Evolutionary conservation across 2,113 vertebrate genomes (phyloP).

Genomic region (Mionectes macconnelli): DNA sequence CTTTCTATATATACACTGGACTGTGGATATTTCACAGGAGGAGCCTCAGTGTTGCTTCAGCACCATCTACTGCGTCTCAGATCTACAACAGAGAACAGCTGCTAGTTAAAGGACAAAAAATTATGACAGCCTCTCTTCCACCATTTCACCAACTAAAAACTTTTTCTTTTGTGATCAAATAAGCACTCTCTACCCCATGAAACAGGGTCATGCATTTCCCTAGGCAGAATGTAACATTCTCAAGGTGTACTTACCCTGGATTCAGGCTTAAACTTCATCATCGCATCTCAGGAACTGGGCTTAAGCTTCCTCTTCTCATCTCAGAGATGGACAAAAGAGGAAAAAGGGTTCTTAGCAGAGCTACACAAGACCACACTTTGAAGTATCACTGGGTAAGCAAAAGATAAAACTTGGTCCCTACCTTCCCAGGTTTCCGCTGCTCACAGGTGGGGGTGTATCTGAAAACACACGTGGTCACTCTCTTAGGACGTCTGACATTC

Average conservation of each 20-base stretch:
- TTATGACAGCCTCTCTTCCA: neutral
- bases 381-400: neutral
- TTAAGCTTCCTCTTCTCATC: neutral
- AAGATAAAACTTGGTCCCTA: neutral
- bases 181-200: neutral
- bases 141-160: neutral
- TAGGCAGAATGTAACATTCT: neutral
- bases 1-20: neutral
- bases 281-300: neutral
- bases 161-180: neutral
- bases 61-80: constrained; percentile 41
- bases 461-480: neutral
- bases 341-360: neutral
- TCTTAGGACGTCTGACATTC: neutral
- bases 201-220: neutral
- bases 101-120: constrained; percentile 26
- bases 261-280: neutral
- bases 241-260: neutral
- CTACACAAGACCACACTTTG: neutral
- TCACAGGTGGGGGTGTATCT: neutral
- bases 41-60: constrained; percentile 44
- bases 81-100: constrained; percentile 55
- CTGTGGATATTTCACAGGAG: neutral
- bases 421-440: neutral
- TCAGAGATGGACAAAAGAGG: neutral